A percentile compares a stretch with the other conserved stretches of the same genome.
Conservation (phyloP, 2,113 vertebrate genomes). For the Calidris pygmaea region DNA sequence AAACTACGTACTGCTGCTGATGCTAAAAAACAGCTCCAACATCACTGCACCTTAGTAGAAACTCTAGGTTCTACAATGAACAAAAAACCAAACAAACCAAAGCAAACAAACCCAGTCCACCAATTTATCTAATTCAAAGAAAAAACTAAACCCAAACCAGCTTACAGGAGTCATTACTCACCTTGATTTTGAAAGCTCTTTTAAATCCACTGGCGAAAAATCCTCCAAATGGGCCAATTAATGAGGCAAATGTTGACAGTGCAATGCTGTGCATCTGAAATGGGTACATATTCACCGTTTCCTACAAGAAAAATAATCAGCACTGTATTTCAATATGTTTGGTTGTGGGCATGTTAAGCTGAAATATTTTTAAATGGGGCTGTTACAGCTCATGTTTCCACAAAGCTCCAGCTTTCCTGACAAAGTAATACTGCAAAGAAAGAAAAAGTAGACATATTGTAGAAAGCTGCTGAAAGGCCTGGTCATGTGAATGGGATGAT, state of each 20-base stretch:
- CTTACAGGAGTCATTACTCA: constrained; percentile 30
- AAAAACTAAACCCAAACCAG: background rate
- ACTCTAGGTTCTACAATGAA: background rate
- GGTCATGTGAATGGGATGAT: background rate
- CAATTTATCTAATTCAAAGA: background rate
- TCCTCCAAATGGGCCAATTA: constrained; percentile 97
- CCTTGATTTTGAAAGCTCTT: constrained; percentile 99
- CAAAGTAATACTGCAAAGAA: background rate
- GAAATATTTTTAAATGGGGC: background rate
- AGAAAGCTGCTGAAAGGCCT: background rate
- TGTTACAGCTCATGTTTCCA: background rate
- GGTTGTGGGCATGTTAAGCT: background rate
- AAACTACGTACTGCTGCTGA: background rate
- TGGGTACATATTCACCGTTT: constrained; percentile 90
- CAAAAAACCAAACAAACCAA: background rate
- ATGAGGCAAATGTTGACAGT: constrained; percentile 90
- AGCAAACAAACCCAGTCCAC: background rate
- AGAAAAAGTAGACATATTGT: background rate
- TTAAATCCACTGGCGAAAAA: constrained; percentile 99
- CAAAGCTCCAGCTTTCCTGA: background rate
- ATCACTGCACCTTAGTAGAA: background rate
- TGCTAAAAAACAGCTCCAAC: background rate
- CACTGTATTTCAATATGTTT: background rate
- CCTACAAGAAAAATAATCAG: constrained; percentile 69
- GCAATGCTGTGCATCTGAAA: constrained; percentile 96